Base-by-base conservation (phyloP, 2,113 vertebrate species). In the Pontoporia blainvillei region DNA sequence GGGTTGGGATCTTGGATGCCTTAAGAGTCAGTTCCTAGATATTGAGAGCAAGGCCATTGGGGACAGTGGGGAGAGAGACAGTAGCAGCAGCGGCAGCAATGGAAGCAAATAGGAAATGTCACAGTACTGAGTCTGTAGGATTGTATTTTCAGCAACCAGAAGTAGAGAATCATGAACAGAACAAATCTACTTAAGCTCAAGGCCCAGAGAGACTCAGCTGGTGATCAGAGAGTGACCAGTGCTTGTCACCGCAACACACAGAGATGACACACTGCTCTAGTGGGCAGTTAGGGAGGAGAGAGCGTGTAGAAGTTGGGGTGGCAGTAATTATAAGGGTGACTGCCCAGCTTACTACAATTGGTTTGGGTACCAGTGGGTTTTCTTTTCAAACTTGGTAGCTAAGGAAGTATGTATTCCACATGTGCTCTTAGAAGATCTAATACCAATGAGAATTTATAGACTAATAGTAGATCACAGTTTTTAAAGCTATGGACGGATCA, bases 101-200 rank as follows among this genome's bases (percentile, higher is more conserved):
- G n/a, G 36, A 57, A 41, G 57, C 6, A 41, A 81, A 64, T 8
- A 15, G 27, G 5, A 49, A 71, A 15, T 72, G 4, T 6, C 52
- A 62, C 2, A 8, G 8, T 54, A 67, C 41, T 23, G 61, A 76
- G 41, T 69, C 13, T 41, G 20, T 12, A 79, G 31, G 12, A 18
- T 1, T 91, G 20, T 44, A 21, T 73, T 86, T 83, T 59, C 31
- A 39, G 49, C 15, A 69, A 61, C 29, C 23, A 75, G 31, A 83
- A 76, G 9, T 52, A 69, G 15, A 57, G 49, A 20, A 67, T 20
- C 44, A 69, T 6, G 31, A 54, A 54, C 21, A 76, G 8, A 46
- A 78, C 78, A 92, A 81, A 8, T 91, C 89, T 52, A 66, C 27
- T 46, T 10, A 69, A n/a, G 23, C n/a, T 81, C 36, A 41, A 79